Conservation (phyloP, 2,888 invertebrate genomes). For the Euspilapteryx auroguttella region DNA sequence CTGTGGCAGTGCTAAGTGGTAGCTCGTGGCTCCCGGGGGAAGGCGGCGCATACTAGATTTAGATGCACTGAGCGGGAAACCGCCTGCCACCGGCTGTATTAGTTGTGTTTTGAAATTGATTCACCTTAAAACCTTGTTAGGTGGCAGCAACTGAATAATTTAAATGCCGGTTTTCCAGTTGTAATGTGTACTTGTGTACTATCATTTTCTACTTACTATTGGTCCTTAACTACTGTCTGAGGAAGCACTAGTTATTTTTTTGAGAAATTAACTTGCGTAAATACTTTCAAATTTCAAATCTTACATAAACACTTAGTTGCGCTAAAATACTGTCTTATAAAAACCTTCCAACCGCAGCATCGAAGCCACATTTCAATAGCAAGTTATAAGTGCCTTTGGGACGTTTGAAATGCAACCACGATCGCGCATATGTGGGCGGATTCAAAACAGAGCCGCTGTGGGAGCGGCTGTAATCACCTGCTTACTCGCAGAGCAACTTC, state of each 20-base stretch:
- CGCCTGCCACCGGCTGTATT: conserved; percentile 33
- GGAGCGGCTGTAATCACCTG: conserved; percentile 37
- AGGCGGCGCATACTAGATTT: conserved; percentile 32
- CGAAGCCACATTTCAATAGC: not conserved
- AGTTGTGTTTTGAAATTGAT: conserved; percentile 39
- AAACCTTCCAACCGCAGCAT: not conserved
- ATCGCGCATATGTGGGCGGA: conserved; percentile 1
- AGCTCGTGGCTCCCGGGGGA: conserved; percentile 40
- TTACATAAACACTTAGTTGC: too few species aligned
- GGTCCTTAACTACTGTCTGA: too few species aligned
- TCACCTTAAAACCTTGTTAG: conserved; percentile 26
- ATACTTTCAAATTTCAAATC: too few species aligned
- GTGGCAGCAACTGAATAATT: conserved; percentile 10
- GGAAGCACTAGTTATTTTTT: too few species aligned
- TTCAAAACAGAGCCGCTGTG: conserved; percentile 11
- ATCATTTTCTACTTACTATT: too few species aligned
- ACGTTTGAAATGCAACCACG: conserved; percentile 32
- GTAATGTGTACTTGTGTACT: too few species aligned
- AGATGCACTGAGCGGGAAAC: conserved; percentile 46
- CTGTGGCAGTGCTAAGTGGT: conserved; percentile 45
- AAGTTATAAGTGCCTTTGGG: conserved; percentile 5
- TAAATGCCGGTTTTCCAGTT: not conserved
- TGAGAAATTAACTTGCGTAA: too few species aligned
- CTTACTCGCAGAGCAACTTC: conserved; percentile 2
- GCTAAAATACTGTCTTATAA: too few species aligned